Conservation (phyloP, 2,113 vertebrate species). For the Neotoma lepida region DNA sequence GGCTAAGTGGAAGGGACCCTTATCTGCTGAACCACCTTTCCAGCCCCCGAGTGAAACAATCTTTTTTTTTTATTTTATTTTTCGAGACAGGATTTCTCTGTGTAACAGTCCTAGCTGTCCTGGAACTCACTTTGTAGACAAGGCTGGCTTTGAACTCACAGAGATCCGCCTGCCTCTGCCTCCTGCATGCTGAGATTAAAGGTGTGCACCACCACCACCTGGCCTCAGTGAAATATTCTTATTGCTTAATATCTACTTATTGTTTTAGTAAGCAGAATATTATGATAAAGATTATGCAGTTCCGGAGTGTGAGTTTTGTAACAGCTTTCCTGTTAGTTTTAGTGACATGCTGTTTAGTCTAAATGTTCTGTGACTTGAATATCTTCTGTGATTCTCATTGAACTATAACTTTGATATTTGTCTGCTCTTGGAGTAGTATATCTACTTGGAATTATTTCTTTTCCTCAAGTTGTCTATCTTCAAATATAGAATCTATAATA, state of each 20-base stretch:
- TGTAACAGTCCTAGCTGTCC: too few species aligned
- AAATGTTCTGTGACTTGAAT: slow-evolving; percentile 44
- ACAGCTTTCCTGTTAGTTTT: slow-evolving; percentile 43
- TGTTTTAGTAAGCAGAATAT: slow-evolving; percentile 23
- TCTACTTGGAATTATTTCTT: slow-evolving; percentile 49
- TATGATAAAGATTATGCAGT: slow-evolving; percentile 11
- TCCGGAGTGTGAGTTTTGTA: slow-evolving; percentile 42
- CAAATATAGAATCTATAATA: background rate
- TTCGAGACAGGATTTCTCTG: too few species aligned
- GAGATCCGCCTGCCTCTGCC: too few species aligned
- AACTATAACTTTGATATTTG: background rate
- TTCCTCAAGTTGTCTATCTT: background rate
- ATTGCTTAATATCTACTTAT: background rate
- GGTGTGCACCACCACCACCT: too few species aligned
- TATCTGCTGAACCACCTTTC: too few species aligned
- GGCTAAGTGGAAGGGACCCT: background rate
- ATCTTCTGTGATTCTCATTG: slow-evolving; percentile 36
- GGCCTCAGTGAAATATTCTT: slow-evolving; percentile 9
- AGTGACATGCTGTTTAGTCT: slow-evolving; percentile 15
- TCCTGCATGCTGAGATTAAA: too few species aligned
- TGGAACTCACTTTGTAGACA: too few species aligned
- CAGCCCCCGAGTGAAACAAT: slow-evolving; percentile 8
- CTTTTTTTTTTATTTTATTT: too few species aligned
- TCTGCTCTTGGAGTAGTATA: slow-evolving; percentile 2
- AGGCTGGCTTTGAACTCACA: too few species aligned